Evolutionary conservation across 2,888 invertebrate species (phyloP), one percentile per base, ranked within the genome.

Genomic region (Lithophane leautieri): DNA sequence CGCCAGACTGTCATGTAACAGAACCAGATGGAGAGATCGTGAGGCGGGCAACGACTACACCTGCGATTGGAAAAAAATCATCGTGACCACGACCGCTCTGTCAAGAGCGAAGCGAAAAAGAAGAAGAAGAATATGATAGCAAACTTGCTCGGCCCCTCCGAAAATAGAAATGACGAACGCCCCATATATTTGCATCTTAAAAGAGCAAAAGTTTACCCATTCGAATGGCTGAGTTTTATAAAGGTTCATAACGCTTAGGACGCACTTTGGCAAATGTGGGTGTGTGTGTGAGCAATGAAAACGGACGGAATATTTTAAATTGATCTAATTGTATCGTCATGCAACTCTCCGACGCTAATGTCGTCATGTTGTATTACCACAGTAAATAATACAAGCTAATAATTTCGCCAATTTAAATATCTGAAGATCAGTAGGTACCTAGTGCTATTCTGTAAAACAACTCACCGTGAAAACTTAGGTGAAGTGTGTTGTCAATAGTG

Each of bases 181-280:
- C 72, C 80, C 85, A 86, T 86, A 85, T 83, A 87, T 85, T 87
- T 85, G 86, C 86, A 87, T 86, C 83, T 83, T 85, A 87, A 83
- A 87, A 87, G 88, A 87, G 88, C 77, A 87, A 87, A 87, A 87
- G 75, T 87, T 79, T 87, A 56, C 71, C 80, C 73, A 77, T 74
- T 74, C 83, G 77, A 83, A 83, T 73, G 79, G 77, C 65, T 74
- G 85, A 85, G 71, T 77, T 87, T 87, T 83, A 83, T 76, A 83
- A 85, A 87, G 73, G 79, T 82, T 65, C 58, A 47, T 78, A 85
- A 83, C 63, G 75, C 63, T 67, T 28, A 73, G 77, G 28, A 52
- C 54, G 63, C 74, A 78, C 79, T 79, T 65, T 54, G 34, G 44
- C 40, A 77, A 77, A 73, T 54, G 44, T 62, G 62, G 19, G 34